These are phyloP conservation scores for Crypturellus undulatus DNA, from an alignment of 2,113 vertebrate genomes.

Conservation along the genomic window DNA sequence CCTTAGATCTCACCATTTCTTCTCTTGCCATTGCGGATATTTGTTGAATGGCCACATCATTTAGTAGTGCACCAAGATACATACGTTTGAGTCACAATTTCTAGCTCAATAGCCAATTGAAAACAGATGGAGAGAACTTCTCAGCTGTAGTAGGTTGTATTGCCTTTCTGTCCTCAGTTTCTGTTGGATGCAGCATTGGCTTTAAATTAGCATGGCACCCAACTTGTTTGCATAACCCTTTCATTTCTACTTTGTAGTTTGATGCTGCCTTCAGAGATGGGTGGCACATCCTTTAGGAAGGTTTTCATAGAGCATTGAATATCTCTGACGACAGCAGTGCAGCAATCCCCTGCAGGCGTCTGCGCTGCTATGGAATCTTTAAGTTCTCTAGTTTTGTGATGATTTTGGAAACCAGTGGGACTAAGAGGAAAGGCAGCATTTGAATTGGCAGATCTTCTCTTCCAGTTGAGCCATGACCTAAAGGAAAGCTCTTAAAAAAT, in stretches of 20 bases:
- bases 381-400: slow-evolving; percentile 15
- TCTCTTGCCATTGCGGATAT: slow-evolving; percentile 2
- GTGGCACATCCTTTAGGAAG: background rate
- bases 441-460: background rate
- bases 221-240: background rate
- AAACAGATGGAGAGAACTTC: background rate
- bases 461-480: background rate
- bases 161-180: background rate
- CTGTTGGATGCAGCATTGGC: background rate
- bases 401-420: background rate
- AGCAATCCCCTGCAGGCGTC: background rate
- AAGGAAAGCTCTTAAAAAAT: slow-evolving; percentile 25
- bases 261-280: background rate
- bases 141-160: background rate
- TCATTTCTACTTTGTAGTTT: background rate
- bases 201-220: background rate
- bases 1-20: background rate
- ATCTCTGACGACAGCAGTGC: background rate
- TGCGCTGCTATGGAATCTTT: background rate
- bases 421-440: slow-evolving; percentile 17
- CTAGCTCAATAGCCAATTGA: background rate
- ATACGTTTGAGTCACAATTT: background rate
- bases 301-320: background rate
- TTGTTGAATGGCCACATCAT: background rate
- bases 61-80: background rate